Evolutionary conservation across 2,888 invertebrate species (phyloP).

Genomic region (Podotricha telesiphe): DNA sequence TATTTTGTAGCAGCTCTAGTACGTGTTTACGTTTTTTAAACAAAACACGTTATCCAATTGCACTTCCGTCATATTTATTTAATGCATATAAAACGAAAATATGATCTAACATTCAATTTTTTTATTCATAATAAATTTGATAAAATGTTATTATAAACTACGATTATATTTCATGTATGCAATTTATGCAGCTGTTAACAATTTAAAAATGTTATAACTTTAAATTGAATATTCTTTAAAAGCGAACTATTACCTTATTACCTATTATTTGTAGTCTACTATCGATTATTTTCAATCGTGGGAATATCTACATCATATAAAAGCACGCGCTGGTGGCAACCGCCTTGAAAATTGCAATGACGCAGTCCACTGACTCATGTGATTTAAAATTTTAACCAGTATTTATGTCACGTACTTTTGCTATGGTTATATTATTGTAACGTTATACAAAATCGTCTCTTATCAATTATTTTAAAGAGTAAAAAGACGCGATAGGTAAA

Average conservation of each 20-base stretch:
- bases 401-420: not conserved
- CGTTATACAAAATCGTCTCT: not conserved
- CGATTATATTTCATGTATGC: too few relatives aligned
- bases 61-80: too few relatives aligned
- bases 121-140: too few relatives aligned
- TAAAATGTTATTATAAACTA: too few relatives aligned
- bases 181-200: too few relatives aligned
- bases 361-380: constrained; percentile 9
- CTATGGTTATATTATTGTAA: not conserved
- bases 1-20: too few relatives aligned
- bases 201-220: too few relatives aligned
- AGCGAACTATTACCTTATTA: too few relatives aligned
- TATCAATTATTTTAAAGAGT: not conserved
- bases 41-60: too few relatives aligned
- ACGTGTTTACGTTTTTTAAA: too few relatives aligned
- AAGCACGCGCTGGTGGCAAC: not conserved
- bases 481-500: not conserved
- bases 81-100: too few relatives aligned
- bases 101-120: too few relatives aligned
- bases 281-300: not conserved
- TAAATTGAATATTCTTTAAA: not conserved
- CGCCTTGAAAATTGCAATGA: constrained; percentile 8
- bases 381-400: not conserved
- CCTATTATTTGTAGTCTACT: not conserved
- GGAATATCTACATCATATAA: not conserved